Conservation (phyloP, 2,888 invertebrate species). For the Tinea semifulvella region DNA sequence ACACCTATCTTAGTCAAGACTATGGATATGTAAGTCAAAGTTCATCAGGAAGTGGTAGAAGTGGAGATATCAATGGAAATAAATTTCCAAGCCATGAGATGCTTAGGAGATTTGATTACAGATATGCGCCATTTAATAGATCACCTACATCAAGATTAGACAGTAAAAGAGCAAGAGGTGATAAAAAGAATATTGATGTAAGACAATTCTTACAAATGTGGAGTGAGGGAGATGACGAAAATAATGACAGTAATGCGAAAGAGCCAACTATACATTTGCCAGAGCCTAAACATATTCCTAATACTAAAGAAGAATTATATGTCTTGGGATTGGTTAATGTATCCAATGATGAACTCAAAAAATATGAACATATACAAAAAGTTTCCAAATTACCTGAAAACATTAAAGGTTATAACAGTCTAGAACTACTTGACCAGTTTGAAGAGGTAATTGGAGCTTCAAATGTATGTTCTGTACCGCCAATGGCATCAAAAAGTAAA, state of each 20-base stretch:
- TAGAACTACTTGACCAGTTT: slow-evolving; percentile 56
- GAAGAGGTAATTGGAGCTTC: slow-evolving; percentile 56
- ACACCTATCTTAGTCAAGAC: slow-evolving; percentile 48
- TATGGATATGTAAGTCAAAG: slow-evolving; percentile 61
- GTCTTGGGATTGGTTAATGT: slow-evolving; percentile 58
- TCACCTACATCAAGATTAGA: slow-evolving; percentile 30
- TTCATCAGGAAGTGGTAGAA: slow-evolving; percentile 50
- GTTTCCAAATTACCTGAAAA: slow-evolving; percentile 60
- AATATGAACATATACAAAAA: slow-evolving; percentile 63
- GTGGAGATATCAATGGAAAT: slow-evolving; percentile 31
- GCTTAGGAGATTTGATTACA: slow-evolving; percentile 40
- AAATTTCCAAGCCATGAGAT: slow-evolving; percentile 12
- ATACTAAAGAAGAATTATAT: slow-evolving; percentile 52
- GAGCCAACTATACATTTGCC: slow-evolving; percentile 23
- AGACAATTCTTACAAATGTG: slow-evolving; percentile 61
- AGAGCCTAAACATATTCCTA: slow-evolving; percentile 17
- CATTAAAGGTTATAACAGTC: slow-evolving; percentile 57
- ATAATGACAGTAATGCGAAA: slow-evolving; percentile 30
- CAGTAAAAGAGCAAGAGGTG: slow-evolving; percentile 31
- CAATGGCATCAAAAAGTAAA: slow-evolving; percentile 27
- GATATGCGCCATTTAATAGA: slow-evolving; percentile 33
- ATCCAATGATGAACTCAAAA: slow-evolving; percentile 52
- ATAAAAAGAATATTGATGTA: slow-evolving; percentile 34
- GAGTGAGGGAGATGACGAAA: slow-evolving; percentile 62
- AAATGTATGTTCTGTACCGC: slow-evolving; percentile 25